Evolutionary conservation across 2,888 invertebrate genomes (phyloP), one percentile per base, ranked within the genome.

Genomic region (Tholera decimalis): DNA sequence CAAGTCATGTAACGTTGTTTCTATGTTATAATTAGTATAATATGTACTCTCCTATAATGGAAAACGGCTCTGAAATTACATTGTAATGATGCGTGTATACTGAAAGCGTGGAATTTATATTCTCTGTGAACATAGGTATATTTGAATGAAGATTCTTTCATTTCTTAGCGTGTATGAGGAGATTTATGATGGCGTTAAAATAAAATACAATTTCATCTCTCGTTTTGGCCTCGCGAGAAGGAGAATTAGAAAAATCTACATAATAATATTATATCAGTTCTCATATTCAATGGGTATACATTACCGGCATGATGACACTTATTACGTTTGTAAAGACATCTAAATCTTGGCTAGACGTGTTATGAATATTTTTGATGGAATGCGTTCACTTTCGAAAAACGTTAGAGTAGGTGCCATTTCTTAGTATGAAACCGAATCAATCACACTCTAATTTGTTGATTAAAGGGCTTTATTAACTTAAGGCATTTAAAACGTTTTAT

Each of bases 151-250:
- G 86, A 87, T 83, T 87, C 85, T 90, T 87, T 89, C 88, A 87
- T 91, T 91, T 92, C 89, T 90, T 86, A 87, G 85, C 88, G 81
- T 79, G 82, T 84, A 84, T 85, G 80, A 79, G 78, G 84, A 92
- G 93, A 95, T 95, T 94, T 94, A 95, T 91, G 92, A 85, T 80
- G 79, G 84, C 86, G 89, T 91, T 92, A 91, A 92, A 93, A 91
- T 92, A 93, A 93, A 93, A 94, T 93, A 94, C 91, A 93, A 91
- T 94, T 93, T 92, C 91, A 90, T 90, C 86, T 87, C 79, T 73
- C 80, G 83, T 84, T 84, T 86, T 78, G 83, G 87, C 86, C 85
- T 84, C 81, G 80, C 77, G 80, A 80, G 85, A 80, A 82, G 86
- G 82, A 81, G 89, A 92, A 93, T 93, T 93, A 92, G 88, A 92